Base-by-base conservation (phyloP, 1,140 invertebrate genomes). In the Drosophila albomicans region DNA sequence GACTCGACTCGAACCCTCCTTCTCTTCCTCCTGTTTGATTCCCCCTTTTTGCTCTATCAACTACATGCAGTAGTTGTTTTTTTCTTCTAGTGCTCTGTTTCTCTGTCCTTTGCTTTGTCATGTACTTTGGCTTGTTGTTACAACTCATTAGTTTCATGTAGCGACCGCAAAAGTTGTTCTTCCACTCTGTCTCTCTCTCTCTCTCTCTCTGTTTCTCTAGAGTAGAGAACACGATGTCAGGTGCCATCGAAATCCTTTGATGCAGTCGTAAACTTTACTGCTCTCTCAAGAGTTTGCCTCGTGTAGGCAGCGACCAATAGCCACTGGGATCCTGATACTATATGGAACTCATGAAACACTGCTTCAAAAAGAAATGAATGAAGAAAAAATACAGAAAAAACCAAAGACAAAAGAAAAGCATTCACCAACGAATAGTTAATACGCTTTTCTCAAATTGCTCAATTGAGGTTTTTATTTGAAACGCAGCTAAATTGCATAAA, bases 101-200 rank as follows among this genome's bases (percentile, higher is more conserved):
- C 41, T 52, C 30, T 41, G 32, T 41, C 35, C 30, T 69, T 57
- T 67, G 56, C 51, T 62, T 80, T 79, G 71, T 59, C 78, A 64
- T 81, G 79, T 82, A 65, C 64, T 73, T 56, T 68, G 64, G 75
- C 79, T 82, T 82, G 79, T 82, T 82, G 79, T 82, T 79, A 82
- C 80, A 82, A 82, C 80, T 82, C 79, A 82, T 82, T 82, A 82
- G 80, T 78, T 82, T 78, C 80, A 70, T 77, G 81, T 79, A 56
- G 70, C 68, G 48, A 69, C 66, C 46, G 52, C 61, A 56, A 38
- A 10, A 38, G 35, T 38, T 38, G 59, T 15, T 25, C 20, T 25
- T 25, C 20, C 20, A 25, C 20, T 13, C 43, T 41, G 15, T 16
- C 15, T 11, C 30, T 15, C 49, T 28, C 56, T 7, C n/a, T 20